Conservation (phyloP, 2,113 vertebrate genomes). For the Gymnogyps californianus region DNA sequence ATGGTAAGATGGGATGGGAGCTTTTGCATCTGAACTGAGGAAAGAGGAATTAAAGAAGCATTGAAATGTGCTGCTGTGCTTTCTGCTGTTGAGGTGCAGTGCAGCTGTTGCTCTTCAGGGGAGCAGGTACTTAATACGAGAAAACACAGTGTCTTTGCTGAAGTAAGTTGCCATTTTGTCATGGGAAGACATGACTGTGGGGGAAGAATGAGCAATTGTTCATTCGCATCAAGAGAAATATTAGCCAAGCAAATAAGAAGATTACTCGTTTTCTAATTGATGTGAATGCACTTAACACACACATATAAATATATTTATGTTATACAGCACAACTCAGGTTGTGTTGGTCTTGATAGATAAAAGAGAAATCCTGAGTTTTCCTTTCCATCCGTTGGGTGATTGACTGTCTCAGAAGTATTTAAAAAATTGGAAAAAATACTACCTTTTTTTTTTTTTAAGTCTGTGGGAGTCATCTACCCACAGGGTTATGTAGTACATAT, state of each 20-base stretch:
- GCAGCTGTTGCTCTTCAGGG: not conserved
- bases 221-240: not conserved
- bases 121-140: not conserved
- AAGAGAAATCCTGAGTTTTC: not conserved
- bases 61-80: not conserved
- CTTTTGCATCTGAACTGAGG: not conserved
- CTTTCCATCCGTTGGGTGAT: not conserved
- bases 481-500: not conserved
- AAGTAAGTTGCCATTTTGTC: not conserved
- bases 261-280: not conserved
- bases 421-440: not conserved
- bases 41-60: not conserved
- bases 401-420: not conserved
- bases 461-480: not conserved
- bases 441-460: too few species aligned
- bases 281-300: not conserved
- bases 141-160: not conserved
- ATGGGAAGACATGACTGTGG: not conserved
- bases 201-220: not conserved
- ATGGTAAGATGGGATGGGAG: not conserved
- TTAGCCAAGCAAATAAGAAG: not conserved
- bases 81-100: not conserved
- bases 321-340: accelerated
- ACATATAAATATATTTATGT: not conserved
- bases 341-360: not conserved